Percentiles rank a stretch among this genome's conserved stretches.
Conservation (phyloP, 2,888 invertebrate genomes). For the Drosophila lacicola region DNA sequence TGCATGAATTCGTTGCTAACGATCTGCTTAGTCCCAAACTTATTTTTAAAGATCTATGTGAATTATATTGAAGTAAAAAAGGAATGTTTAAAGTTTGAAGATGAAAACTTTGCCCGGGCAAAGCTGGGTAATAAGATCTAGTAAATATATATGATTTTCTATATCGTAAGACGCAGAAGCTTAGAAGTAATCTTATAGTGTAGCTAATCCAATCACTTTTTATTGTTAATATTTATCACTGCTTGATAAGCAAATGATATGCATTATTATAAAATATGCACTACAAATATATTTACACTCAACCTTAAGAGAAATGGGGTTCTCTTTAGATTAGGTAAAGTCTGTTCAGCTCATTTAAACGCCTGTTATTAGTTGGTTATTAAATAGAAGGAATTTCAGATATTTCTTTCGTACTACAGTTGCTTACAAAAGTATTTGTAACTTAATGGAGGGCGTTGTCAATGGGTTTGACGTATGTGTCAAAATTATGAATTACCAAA, state of each 20-base stretch:
- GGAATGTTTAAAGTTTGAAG: too few species aligned
- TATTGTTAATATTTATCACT: background rate
- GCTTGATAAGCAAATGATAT: background rate
- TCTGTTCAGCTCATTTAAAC: too few species aligned
- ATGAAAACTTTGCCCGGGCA: too few species aligned
- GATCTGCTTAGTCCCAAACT: too few species aligned
- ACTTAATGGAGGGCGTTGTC: constrained; percentile 21
- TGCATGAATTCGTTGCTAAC: too few species aligned
- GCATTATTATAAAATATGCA: background rate
- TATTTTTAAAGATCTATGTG: too few species aligned
- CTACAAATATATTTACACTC: background rate
- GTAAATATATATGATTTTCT: too few species aligned
- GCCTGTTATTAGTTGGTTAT: too few species aligned
- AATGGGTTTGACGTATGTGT: constrained; percentile 44
- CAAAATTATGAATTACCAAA: constrained; percentile 64
- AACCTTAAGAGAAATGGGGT: background rate
- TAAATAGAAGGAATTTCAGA: background rate
- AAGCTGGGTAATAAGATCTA: too few species aligned
- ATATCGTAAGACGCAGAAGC: too few species aligned
- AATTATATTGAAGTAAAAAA: too few species aligned
- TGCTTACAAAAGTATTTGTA: constrained; percentile 9
- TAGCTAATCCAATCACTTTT: background rate
- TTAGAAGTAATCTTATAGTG: too few species aligned
- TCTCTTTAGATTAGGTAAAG: background rate
- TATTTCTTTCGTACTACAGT: background rate